These are phyloP conservation scores for Aleiodes leptofemur DNA, from an alignment of 2,888 invertebrate genomes.

Conservation along the genomic window DNA sequence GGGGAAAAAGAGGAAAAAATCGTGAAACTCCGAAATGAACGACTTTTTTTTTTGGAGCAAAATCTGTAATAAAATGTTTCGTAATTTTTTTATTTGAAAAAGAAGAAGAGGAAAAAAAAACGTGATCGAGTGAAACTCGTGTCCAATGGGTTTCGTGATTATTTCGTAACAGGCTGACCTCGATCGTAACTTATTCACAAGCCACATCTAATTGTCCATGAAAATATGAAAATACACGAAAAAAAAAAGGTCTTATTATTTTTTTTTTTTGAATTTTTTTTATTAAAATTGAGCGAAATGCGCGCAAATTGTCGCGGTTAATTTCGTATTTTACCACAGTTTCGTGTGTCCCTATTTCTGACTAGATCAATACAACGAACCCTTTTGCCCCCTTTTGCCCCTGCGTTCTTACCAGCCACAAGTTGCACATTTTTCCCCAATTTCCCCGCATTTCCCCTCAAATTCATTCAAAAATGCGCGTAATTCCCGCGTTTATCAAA, in stretches of 20 bases:
- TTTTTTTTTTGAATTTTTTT: background rate
- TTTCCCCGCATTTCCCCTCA: background rate
- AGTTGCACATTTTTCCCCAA: constrained; percentile 21
- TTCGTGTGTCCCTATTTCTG: constrained; percentile 58
- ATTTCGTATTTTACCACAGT: constrained; percentile 57
- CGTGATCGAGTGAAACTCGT: constrained; percentile 43
- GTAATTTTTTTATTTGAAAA: constrained; percentile 1
- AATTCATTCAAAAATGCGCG: background rate
- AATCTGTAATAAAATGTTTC: constrained; percentile 44
- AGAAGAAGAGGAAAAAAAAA: constrained; percentile 34
- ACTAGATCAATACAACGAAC: constrained; percentile 71
- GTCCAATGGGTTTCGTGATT: constrained; percentile 44
- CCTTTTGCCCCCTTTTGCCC: constrained; percentile 60
- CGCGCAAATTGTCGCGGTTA: constrained; percentile 57
- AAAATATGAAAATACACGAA: background rate
- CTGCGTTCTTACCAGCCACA: constrained; percentile 17
- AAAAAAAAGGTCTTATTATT: background rate
- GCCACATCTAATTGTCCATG: constrained; percentile 19
- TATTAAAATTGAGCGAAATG: too few relatives aligned
- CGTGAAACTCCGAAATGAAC: background rate
- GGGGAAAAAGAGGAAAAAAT: background rate
- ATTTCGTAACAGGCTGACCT: constrained; percentile 59
- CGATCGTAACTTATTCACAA: constrained; percentile 53
- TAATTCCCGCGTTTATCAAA: background rate
- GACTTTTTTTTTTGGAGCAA: background rate